Base-by-base conservation (phyloP, 1,140 invertebrate species). In the Camponotus floridanus region DNA sequence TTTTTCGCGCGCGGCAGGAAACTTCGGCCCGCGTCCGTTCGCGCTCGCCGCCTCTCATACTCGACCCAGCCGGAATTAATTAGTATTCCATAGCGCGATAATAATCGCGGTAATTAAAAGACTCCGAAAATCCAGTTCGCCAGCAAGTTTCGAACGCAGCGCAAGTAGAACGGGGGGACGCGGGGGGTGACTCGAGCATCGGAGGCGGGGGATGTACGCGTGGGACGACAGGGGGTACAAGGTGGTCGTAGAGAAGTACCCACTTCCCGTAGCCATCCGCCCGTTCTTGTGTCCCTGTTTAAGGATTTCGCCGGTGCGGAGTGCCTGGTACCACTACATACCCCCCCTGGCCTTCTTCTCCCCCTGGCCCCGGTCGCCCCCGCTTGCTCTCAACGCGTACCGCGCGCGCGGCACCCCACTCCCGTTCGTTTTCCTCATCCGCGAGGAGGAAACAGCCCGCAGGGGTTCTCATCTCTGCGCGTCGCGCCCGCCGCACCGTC, bases 211-310 rank as follows among this genome's bases (percentile, higher is more conserved):
- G 78, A 71, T 76, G 70, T 55, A 84, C 81, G 74, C 86, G 71
- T 85, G 45, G 74, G 36, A 21, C 36, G 57, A 9, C 4, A 6
- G 61, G 68, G 67, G 80, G 67, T 70, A 59, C 55, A 74, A 87
- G 78, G 87, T 88, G 64, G 78, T 80, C 70, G 70, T 74, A 48
- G 64, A 87, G 76, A 76, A 86, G 87, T 88, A 76, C 81, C 73
- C 80, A 78, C 87, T 88, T 76, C 73, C 79, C 70, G 71, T 88
- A 81, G 76, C 84, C 85, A 79, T 84, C 81, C 79, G 71, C 74
- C 81, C 61, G 87, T 90, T 80, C 87, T 84, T 84, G 88, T 89
- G 87, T 89, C 88, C 79, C 79, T 87, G 81, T 89, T 89, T 83
- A 81, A 87, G 74, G 89, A 71, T 81, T 76, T 87, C 85, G 79